These are phyloP conservation scores for Pollenia griseotomentosa DNA, from an alignment of 2,888 invertebrate species.

Conservation along the genomic window DNA sequence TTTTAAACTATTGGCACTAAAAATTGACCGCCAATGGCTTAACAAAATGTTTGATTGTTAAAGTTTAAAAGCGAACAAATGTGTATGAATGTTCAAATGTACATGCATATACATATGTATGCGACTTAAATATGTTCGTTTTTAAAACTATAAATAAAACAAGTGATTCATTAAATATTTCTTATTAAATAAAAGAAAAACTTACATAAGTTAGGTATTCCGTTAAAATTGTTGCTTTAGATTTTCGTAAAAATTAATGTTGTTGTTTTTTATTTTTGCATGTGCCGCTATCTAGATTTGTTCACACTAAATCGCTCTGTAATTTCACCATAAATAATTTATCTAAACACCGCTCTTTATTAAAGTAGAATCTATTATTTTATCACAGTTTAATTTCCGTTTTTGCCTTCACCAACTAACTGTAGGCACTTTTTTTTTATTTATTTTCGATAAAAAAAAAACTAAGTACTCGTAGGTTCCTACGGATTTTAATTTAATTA, in stretches of 20 bases:
- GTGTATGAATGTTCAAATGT: no score
- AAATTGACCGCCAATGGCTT: no score
- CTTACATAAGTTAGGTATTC: constrained; percentile 26
- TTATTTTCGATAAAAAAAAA: no score
- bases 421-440: no score
- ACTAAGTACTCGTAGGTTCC: not conserved
- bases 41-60: no score
- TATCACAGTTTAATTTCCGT: constrained; percentile 17
- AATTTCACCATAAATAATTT: constrained; percentile 15
- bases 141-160: not conserved
- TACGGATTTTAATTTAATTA: not conserved
- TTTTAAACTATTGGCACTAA: no score
- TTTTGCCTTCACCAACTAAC: not conserved
- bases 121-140: no score
- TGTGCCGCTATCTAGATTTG: constrained; percentile 9
- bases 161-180: constrained; percentile 2
- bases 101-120: no score
- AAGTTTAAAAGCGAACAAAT: no score
- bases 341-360: no score
- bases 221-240: constrained; percentile 1
- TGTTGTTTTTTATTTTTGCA: not conserved
- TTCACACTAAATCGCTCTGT: not conserved
- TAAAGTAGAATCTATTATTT: not conserved
- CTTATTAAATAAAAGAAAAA: not conserved
- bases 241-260: not conserved